phyloP scores from a whole-genome alignment of 2,888 invertebrate genomes.

The Agrochola macilenta region DNA sequence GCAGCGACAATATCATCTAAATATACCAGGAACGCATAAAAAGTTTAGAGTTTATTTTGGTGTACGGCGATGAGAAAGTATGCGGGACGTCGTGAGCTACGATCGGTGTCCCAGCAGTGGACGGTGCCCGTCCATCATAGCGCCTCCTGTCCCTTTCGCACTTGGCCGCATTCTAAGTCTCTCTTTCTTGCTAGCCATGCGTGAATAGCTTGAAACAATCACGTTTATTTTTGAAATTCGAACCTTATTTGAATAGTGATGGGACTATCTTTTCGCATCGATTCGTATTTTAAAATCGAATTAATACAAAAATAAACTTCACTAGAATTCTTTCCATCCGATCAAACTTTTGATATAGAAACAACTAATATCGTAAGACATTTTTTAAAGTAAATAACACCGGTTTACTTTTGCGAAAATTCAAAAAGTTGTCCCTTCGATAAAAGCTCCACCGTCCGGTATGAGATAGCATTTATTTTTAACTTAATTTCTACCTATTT shows the following conservation, averaged over 20 bases:
- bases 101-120: constrained; percentile 81
- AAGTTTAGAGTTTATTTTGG: constrained; percentile 88
- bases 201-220: constrained; percentile 86
- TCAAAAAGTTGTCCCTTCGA: constrained; percentile 47
- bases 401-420: constrained; percentile 23
- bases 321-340: constrained; percentile 13
- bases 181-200: constrained; percentile 78
- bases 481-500: constrained; percentile 71
- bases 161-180: constrained; percentile 51
- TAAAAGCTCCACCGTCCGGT: constrained; percentile 63
- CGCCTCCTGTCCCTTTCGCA: constrained; percentile 74
- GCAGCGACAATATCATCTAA: constrained; percentile 87
- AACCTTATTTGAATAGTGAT: constrained; percentile 76
- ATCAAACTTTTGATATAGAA: constrained; percentile 17
- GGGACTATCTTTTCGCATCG: constrained; percentile 59
- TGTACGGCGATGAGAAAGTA: constrained; percentile 88
- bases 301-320: constrained; percentile 27
- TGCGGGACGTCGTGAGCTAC: constrained; percentile 86
- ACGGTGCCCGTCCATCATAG: constrained; percentile 87
- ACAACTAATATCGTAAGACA: constrained; percentile 15
- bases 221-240: constrained; percentile 82
- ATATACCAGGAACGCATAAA: constrained; percentile 87
- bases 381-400: constrained; percentile 17
- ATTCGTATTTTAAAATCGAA: constrained; percentile 38
- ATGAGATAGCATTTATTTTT: constrained; percentile 70